These are phyloP conservation scores for Cactoblastis cactorum DNA, from an alignment of 2,888 invertebrate species.

Conservation along the genomic window DNA sequence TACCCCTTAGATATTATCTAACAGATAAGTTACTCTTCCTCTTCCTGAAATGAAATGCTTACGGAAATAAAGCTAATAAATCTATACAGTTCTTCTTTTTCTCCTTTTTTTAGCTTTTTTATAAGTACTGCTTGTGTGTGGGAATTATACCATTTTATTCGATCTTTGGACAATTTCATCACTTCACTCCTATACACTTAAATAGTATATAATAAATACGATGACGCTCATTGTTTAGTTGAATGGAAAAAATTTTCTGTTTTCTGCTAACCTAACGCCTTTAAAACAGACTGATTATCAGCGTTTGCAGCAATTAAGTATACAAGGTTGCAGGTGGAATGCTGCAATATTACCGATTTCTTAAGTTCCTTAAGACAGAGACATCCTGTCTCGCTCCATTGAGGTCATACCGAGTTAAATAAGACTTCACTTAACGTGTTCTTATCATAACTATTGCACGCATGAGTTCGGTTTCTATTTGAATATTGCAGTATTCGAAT, in stretches of 20 bases:
- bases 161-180: too few relatives aligned
- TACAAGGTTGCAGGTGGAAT: conserved; percentile 5
- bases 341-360: conserved; percentile 15
- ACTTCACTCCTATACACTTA: background rate
- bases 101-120: too few relatives aligned
- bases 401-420: conserved; percentile 2
- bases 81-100: too few relatives aligned
- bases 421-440: background rate
- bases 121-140: too few relatives aligned
- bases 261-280: background rate
- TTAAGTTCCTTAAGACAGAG: conserved; percentile 20
- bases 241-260: background rate
- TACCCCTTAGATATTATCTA: too few relatives aligned
- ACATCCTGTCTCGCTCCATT: conserved; percentile 20
- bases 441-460: background rate
- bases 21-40: too few relatives aligned
- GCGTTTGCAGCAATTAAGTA: conserved; percentile 5
- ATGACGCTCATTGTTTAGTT: background rate
- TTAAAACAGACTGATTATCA: conserved; percentile 3
- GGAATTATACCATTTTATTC: too few relatives aligned
- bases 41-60: too few relatives aligned
- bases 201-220: background rate
- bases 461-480: background rate
- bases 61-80: too few relatives aligned
- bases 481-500: background rate